Evolutionary conservation across 2,888 invertebrate species (phyloP).

Genomic region (Epistrophe eligans): DNA sequence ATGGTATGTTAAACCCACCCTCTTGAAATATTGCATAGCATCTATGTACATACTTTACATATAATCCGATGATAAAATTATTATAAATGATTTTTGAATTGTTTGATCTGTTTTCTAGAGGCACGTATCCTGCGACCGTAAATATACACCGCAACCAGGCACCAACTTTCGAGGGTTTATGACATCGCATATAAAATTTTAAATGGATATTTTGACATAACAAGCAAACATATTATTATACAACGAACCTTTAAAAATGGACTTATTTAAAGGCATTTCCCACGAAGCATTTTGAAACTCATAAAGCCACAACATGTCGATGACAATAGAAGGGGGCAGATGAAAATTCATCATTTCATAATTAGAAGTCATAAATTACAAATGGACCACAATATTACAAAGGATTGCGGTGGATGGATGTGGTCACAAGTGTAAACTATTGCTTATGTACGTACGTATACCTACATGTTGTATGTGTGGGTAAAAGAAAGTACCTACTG

Average conservation of each 20-base stretch:
- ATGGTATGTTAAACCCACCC: background rate
- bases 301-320: slow-evolving; percentile 42
- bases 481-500: slow-evolving; percentile 29
- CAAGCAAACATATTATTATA: no score
- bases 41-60: slow-evolving; percentile 10
- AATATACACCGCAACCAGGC: slow-evolving; percentile 25
- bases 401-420: slow-evolving; percentile 70
- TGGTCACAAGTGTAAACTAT: slow-evolving; percentile 80
- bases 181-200: slow-evolving; percentile 58
- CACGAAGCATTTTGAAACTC: slow-evolving; percentile 41
- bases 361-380: slow-evolving; percentile 79
- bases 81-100: slow-evolving; percentile 76
- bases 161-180: slow-evolving; percentile 47
- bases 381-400: slow-evolving; percentile 69
- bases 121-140: slow-evolving; percentile 56
- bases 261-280: slow-evolving; percentile 48
- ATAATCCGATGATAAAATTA: slow-evolving; percentile 74
- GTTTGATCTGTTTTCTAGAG: slow-evolving; percentile 60
- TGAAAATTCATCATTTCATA: slow-evolving; percentile 80
- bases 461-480: background rate
- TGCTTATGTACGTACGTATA: no score
- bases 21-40: background rate
- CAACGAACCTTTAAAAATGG: slow-evolving; percentile 23
- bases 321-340: slow-evolving; percentile 46
- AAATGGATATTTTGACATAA: slow-evolving; percentile 49